Conservation (phyloP, 1,140 invertebrate species). For the Akabosia matsudoensis region DNA sequence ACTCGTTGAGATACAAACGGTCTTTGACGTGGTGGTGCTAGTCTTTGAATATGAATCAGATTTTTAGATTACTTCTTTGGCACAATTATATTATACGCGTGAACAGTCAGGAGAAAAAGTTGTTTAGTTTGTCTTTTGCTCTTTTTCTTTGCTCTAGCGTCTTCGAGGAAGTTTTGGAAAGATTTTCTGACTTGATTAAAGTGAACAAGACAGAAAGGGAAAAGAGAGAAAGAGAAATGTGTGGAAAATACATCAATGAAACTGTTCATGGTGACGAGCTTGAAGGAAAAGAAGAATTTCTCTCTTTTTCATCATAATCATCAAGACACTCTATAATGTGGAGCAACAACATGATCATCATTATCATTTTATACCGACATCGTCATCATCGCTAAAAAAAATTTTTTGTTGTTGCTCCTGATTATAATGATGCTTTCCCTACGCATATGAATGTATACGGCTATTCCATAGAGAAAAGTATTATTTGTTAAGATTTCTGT, state of each 20-base stretch:
- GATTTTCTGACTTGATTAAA: conserved; percentile 23
- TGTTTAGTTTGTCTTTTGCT: conserved; percentile 12
- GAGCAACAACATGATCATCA: conserved; percentile 12
- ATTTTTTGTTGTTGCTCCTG: background rate
- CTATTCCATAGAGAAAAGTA: background rate
- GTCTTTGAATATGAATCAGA: conserved; percentile 19
- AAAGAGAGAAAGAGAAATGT: too few species aligned
- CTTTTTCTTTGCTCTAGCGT: background rate
- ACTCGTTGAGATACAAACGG: too few species aligned
- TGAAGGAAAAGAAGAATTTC: background rate
- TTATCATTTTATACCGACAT: conserved; percentile 19
- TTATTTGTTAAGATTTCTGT: background rate
- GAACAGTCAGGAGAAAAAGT: conserved; percentile 20
- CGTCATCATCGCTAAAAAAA: conserved; percentile 6
- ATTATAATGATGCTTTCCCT: conserved; percentile 5
- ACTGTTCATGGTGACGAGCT: background rate
- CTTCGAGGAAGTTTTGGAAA: conserved; percentile 13
- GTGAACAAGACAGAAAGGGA: conserved; percentile 2
- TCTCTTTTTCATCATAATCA: background rate
- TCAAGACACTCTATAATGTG: background rate
- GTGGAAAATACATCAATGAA: background rate
- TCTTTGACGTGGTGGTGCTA: too few species aligned
- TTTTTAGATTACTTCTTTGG: conserved; percentile 18
- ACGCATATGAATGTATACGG: background rate
- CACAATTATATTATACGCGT: conserved; percentile 24